These are phyloP conservation scores for Rhinoptilus africanus DNA, from an alignment of 2,113 vertebrate species.

Conservation along the genomic window DNA sequence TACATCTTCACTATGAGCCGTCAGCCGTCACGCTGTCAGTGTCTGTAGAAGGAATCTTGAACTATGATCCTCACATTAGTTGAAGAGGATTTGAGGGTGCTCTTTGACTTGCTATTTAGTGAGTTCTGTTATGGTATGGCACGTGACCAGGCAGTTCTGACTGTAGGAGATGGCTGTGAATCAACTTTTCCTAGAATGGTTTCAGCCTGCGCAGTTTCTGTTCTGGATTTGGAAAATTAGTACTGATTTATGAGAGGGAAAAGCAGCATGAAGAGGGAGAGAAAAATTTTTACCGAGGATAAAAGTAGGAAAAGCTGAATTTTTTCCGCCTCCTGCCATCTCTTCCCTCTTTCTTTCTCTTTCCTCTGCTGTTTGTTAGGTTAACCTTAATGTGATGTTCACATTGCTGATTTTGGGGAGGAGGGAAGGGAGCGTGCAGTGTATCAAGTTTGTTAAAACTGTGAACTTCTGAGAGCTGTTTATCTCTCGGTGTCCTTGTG, in stretches of 20 bases:
- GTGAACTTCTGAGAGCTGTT: neutral
- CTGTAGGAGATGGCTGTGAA: neutral
- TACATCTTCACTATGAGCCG: neutral
- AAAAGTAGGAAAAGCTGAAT: neutral
- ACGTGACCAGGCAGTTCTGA: accelerated
- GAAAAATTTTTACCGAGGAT: neutral
- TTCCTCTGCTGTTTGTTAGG: neutral
- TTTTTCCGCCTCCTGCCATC: neutral
- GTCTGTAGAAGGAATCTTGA: neutral
- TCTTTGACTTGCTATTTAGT: neutral
- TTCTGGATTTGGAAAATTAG: neutral
- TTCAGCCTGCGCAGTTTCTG: neutral
- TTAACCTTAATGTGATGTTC: neutral
- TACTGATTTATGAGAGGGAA: neutral
- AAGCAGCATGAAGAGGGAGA: neutral
- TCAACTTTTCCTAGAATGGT: neutral
- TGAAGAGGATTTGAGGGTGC: neutral
- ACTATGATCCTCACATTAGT: neutral
- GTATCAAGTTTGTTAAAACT: neutral
- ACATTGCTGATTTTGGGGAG: neutral
- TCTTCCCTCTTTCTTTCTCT: neutral
- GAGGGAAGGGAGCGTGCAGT: neutral
- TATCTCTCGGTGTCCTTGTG: neutral
- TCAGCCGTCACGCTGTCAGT: neutral
- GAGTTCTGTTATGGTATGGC: accelerated